These are phyloP conservation scores for Catocala sponsa DNA, from an alignment of 2,888 invertebrate species.

Conservation along the genomic window DNA sequence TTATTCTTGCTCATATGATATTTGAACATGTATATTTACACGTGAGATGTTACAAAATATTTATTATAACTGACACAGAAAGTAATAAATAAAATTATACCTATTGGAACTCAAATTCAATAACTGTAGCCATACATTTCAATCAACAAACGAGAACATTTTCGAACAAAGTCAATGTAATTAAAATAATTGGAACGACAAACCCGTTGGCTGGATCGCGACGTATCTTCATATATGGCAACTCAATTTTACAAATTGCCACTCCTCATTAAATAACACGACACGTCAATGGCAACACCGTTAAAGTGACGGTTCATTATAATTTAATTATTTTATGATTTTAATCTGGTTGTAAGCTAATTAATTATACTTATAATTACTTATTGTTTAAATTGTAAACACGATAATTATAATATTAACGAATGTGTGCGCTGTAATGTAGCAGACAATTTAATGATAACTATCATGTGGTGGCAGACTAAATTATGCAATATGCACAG, in stretches of 20 bases:
- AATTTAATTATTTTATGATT: slow-evolving; percentile 45
- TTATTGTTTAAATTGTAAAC: slow-evolving; percentile 4
- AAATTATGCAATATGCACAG: too few species aligned
- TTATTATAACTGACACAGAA: neutral
- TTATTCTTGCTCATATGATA: too few species aligned
- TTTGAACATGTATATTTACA: too few species aligned
- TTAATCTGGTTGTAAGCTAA: slow-evolving; percentile 25
- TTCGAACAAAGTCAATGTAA: slow-evolving; percentile 28
- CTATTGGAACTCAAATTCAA: neutral
- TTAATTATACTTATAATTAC: slow-evolving; percentile 30
- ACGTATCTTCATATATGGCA: slow-evolving; percentile 23
- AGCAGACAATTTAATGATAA: too few species aligned
- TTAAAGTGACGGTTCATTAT: slow-evolving; percentile 32
- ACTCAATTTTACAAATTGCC: slow-evolving; percentile 40
- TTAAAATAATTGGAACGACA: slow-evolving; percentile 44
- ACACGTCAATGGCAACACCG: slow-evolving; percentile 34
- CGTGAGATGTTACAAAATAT: too few species aligned
- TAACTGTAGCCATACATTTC: slow-evolving; percentile 5
- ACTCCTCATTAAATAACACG: slow-evolving; percentile 36
- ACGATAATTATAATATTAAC: neutral
- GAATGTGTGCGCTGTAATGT: too few species aligned
- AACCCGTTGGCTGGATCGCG: slow-evolving; percentile 17
- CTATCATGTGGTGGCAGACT: too few species aligned
- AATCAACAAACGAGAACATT: slow-evolving; percentile 25
- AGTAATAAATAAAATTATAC: slow-evolving; percentile 5